A percentile compares a stretch with the other conserved stretches of the same genome.
Conservation (phyloP, 2,888 invertebrate species). For the Heliconius hortense region DNA sequence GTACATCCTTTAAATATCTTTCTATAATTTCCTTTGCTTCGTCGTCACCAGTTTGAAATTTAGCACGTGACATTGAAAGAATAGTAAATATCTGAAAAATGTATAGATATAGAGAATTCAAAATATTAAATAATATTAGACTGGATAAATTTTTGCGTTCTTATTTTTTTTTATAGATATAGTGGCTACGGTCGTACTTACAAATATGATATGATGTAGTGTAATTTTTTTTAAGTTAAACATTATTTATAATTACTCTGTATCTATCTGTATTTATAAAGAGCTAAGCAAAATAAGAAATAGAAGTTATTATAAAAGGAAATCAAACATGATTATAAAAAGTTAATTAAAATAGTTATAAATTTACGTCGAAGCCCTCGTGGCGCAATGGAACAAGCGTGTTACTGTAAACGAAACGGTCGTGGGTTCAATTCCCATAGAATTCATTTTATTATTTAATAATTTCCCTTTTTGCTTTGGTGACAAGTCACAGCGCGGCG, state of each 20-base stretch:
- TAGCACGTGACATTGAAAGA: constrained; percentile 41
- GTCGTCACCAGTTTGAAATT: constrained; percentile 48
- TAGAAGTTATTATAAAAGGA: background rate
- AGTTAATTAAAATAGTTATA: constrained; percentile 18
- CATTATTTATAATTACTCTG: background rate
- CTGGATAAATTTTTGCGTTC: background rate
- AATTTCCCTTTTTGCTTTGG: background rate
- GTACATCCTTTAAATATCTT: constrained; percentile 59
- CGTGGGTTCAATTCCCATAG: background rate
- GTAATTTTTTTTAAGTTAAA: background rate
- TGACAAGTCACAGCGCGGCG: no score
- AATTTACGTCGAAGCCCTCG: background rate
- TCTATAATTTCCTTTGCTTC: constrained; percentile 53
- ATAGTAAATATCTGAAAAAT: constrained; percentile 18
- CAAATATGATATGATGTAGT: background rate
- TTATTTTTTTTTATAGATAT: background rate
- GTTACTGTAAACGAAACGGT: background rate
- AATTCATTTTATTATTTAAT: background rate
- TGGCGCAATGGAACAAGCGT: background rate
- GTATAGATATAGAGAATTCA: no score
- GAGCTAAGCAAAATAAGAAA: background rate
- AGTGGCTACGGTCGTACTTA: background rate
- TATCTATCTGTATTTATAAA: background rate
- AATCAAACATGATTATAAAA: constrained; percentile 2
- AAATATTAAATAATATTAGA: background rate